Evolutionary conservation across 2,113 vertebrate species (phyloP), one percentile per base, ranked within the genome.

Genomic region (Thryonomys swinderianus): DNA sequence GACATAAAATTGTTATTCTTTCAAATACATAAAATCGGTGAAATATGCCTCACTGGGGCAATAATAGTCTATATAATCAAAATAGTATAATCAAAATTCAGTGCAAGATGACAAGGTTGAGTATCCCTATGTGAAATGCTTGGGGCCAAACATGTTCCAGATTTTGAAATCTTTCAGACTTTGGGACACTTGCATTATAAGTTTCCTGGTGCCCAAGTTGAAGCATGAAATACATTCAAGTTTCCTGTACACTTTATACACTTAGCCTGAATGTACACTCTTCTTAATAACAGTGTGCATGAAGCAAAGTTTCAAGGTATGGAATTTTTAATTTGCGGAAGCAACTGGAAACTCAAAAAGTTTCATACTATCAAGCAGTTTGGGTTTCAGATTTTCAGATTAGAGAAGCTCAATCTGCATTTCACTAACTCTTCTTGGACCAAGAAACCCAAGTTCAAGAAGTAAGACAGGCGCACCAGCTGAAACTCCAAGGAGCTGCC

Each of bases 21-120:
- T 80, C 57, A 91, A 90, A 92, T 66, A 9, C 6, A 64, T 16
- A 23, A 7, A n/a, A 69, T 57, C 34, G 48, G 71, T 80, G 71
- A 84, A 71, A 73, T 74, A 64, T 25, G 48, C 73, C 55, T 57
- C 62, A 34, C 30, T 10, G 14, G 27, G 20, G 25, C 57, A 45
- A 55, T 0, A 9, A 2, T 27, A 32, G 9, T 82, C 57, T 55
- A 20, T 73, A 48, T 76, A n/a, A n/a, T 73, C 59, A 61, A 6
- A 16, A 27, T 57, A 27, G 12, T 18, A 71, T 53, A 30, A 53
- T 53, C 25, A 88, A 90, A 94, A 85, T 80, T 37, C 88, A 95
- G 55, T 30, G 11, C 16, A 40, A 84, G 25, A 21, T 78, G 45
- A 14, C 21, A 79, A 66, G 14, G 57, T n/a, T 76, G 10, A 53